phyloP scores from a whole-genome alignment of 2,797 vertebrate species.

The Coluber constrictor region DNA sequence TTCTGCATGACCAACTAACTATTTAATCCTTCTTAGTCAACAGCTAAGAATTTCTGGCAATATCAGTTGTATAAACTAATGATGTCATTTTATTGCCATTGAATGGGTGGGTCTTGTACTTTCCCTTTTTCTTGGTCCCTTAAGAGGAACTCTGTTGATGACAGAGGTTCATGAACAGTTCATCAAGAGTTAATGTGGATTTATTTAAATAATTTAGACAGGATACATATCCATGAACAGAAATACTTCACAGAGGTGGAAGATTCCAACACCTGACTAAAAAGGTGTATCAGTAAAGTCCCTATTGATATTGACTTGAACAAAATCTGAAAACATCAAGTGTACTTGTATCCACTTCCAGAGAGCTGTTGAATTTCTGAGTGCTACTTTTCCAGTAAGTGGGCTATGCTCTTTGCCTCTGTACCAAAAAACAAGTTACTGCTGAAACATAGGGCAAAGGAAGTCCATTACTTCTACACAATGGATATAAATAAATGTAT shows the following conservation, averaged over 20 bases:
- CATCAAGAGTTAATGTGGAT: not conserved
- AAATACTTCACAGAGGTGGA: not conserved
- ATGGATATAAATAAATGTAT: conserved; percentile 19
- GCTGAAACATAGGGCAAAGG: not conserved
- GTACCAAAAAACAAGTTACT: not conserved
- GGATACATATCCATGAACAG: not conserved
- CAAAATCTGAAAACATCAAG: not conserved
- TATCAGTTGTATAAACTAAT: not conserved
- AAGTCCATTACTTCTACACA: not conserved
- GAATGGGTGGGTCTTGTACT: not conserved
- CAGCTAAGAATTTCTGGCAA: not conserved
- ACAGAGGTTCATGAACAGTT: not conserved
- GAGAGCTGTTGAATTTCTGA: not conserved
- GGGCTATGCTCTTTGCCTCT: not conserved
- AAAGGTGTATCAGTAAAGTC: not conserved
- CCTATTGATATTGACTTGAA: not conserved
- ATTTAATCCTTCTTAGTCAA: not conserved
- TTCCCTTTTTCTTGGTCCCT: not conserved
- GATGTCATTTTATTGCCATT: not conserved
- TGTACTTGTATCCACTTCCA: not conserved
- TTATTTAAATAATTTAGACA: not conserved
- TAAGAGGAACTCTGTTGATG: not conserved
- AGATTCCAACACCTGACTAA: not conserved
- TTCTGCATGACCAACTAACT: not conserved
- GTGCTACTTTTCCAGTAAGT: not conserved